Conservation (phyloP, 2,113 vertebrate species). For the Sialia sialis region DNA sequence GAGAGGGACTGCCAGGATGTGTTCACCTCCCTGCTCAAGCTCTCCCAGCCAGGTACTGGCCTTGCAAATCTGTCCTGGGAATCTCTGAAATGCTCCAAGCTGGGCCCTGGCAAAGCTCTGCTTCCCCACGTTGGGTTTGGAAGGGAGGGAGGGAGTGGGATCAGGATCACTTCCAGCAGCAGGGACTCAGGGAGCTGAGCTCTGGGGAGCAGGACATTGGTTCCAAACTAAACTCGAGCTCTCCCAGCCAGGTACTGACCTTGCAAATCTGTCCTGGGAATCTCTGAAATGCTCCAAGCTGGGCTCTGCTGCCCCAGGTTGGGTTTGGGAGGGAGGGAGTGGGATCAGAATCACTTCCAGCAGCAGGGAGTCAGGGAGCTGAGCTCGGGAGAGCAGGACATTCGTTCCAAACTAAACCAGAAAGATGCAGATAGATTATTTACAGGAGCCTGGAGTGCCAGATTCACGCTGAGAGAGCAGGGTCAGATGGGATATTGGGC, state of each 20-base stretch:
- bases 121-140: not conserved
- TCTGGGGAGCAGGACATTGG: not conserved
- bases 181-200: not conserved
- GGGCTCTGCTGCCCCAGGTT: not conserved
- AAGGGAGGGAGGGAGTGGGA: not conserved
- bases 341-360: not conserved
- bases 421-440: not conserved
- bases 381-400: not conserved
- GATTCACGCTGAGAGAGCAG: not conserved
- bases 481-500: not conserved
- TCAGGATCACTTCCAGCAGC: not conserved
- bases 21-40: slow-evolving; percentile 77
- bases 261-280: not conserved
- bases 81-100: fast-evolving
- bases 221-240: slow-evolving; percentile 64
- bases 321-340: not conserved
- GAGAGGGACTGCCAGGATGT: slow-evolving; percentile 78
- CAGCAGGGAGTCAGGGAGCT: not conserved
- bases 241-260: slow-evolving; percentile 74
- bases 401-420: not conserved
- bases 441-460: not conserved
- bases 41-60: slow-evolving; percentile 77
- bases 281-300: fast-evolving
- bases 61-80: not conserved
- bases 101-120: not conserved